Evolutionary conservation across 37 sponge, comb jelly and placozoan species (phyloP).

Genomic region (Hexactinellida sp.): DNA sequence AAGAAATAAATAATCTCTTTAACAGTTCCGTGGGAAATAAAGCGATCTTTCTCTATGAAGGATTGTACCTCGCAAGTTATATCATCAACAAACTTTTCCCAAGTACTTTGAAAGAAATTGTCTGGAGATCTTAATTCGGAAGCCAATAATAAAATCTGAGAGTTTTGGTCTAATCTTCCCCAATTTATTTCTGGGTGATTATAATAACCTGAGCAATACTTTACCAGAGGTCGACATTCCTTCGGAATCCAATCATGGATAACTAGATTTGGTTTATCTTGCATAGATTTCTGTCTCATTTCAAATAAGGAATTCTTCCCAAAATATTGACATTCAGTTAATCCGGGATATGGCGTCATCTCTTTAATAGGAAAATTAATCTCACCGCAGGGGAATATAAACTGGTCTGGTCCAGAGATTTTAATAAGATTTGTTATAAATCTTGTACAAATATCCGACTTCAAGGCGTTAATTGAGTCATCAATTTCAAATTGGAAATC

Average conservation of each 20-base stretch:
- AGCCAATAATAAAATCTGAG: not conserved
- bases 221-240: not conserved
- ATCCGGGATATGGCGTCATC: not conserved
- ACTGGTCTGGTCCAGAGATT: not conserved
- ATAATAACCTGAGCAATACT: conserved; percentile 10
- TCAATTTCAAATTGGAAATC: not conserved
- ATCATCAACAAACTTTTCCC: not conserved
- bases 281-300: not conserved
- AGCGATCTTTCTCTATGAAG: not conserved
- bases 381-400: not conserved
- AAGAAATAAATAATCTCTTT: not conserved
- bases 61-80: not conserved
- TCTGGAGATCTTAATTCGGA: not conserved
- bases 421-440: not conserved
- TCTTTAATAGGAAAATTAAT: not conserved
- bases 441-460: not conserved
- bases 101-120: not conserved
- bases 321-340: not conserved
- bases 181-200: not conserved
- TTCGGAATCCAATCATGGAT: not conserved
- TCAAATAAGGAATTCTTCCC: not conserved
- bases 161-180: not conserved
- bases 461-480: not conserved
- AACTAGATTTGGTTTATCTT: not conserved
- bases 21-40: not conserved